phyloP scores from a whole-genome alignment of 2,797 vertebrate genomes.

The Lacerta viridis region DNA sequence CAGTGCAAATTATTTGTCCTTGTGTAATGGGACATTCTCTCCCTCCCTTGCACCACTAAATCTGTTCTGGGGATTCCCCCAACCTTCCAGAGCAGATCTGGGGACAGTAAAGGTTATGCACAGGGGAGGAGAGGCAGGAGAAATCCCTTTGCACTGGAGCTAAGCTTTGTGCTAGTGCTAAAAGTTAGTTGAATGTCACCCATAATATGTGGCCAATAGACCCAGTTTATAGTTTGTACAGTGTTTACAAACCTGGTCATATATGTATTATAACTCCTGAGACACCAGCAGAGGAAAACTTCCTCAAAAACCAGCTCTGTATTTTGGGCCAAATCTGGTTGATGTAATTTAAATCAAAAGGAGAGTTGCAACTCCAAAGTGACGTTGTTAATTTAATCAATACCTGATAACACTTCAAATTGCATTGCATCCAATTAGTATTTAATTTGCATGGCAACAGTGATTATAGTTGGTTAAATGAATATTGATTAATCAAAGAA shows the following conservation, averaged over 20 bases:
- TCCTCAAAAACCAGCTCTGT: background rate
- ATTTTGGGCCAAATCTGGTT: background rate
- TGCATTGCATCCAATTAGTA: slow-evolving; percentile 36
- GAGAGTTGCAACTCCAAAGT: slow-evolving; percentile 37
- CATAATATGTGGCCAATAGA: background rate
- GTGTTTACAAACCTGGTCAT: background rate
- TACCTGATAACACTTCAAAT: slow-evolving; percentile 50
- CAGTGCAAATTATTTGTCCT: no score
- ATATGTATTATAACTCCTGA: background rate
- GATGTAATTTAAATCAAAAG: slow-evolving; percentile 13
- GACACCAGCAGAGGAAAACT: background rate
- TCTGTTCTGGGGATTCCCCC: no score
- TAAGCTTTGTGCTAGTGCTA: no score
- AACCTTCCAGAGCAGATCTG: no score
- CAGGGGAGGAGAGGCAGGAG: no score
- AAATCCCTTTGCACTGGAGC: no score
- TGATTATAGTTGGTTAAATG: slow-evolving; percentile 51
- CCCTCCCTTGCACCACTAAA: no score
- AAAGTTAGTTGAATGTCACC: no score
- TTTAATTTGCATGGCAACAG: slow-evolving; percentile 57
- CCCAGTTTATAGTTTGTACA: background rate
- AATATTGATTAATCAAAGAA: slow-evolving; percentile 40
- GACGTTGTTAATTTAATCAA: slow-evolving; percentile 49
- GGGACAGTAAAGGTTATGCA: no score
- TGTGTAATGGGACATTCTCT: no score